These are phyloP conservation scores for Threskiornis aethiopicus DNA, from an alignment of 2,797 vertebrate genomes.

Conservation along the genomic window DNA sequence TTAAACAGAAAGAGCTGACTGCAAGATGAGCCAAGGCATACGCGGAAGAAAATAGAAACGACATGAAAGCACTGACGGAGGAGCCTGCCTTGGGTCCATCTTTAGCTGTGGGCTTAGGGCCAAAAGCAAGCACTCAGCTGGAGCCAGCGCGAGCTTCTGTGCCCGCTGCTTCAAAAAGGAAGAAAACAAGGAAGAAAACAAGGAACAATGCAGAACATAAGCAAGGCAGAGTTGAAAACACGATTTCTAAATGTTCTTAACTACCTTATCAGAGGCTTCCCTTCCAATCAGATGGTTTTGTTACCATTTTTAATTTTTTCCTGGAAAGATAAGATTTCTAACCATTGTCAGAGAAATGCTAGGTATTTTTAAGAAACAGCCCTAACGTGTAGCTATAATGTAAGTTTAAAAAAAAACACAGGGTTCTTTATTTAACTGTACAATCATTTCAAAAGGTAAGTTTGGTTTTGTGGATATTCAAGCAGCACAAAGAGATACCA, in stretches of 20 bases:
- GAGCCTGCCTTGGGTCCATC: not conserved
- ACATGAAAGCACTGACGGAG: not conserved
- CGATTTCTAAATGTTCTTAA: not conserved
- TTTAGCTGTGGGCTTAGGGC: not conserved
- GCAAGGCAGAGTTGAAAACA: not conserved
- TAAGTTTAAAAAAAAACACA: not conserved
- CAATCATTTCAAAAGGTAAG: not conserved
- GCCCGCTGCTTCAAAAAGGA: not conserved
- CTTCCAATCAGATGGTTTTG: not conserved
- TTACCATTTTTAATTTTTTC: not conserved
- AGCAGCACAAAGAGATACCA: not conserved
- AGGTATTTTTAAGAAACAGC: not conserved
- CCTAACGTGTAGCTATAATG: not conserved
- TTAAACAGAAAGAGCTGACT: not conserved
- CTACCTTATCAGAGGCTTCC: not conserved
- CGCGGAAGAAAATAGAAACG: not conserved
- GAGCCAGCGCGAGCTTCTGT: not conserved
- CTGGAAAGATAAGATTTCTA: not conserved
- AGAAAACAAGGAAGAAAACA: not conserved
- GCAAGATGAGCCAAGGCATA: not conserved
- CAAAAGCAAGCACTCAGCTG: slow-evolving; percentile 11
- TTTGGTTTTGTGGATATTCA: not conserved
- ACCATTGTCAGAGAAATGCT: not conserved
- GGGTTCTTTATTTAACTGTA: not conserved
- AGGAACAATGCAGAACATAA: not conserved